These are phyloP conservation scores for Rhinolophus ferrumequinum DNA, from an alignment of 2,113 vertebrate species.

Conservation along the genomic window DNA sequence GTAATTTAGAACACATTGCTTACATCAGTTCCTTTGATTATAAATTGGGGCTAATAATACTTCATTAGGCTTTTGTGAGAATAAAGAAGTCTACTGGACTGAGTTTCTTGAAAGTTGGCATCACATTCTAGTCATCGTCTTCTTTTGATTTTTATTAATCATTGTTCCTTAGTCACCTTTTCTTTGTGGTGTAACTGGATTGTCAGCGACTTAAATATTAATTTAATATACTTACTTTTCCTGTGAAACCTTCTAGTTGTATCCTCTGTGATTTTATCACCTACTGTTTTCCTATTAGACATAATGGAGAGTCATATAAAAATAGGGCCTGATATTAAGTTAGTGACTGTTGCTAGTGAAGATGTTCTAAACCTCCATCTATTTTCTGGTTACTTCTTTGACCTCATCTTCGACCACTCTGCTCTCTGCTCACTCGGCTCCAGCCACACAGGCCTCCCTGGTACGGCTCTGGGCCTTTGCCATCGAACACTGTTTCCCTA, in stretches of 20 bases:
- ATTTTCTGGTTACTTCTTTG: neutral
- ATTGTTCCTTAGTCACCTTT: neutral
- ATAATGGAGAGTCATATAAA: neutral
- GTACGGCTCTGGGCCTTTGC: neutral
- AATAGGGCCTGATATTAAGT: neutral
- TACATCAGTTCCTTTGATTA: neutral
- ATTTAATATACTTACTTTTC: conserved; percentile 1
- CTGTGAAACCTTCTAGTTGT: neutral
- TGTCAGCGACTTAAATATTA: neutral
- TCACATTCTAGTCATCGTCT: neutral
- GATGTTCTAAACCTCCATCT: neutral
- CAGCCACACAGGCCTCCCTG: neutral
- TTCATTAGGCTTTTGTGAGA: neutral
- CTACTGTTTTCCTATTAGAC: neutral
- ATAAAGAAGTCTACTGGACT: neutral
- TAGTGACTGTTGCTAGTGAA: neutral
- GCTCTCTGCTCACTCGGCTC: neutral
- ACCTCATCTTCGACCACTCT: neutral
- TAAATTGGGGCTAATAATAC: neutral
- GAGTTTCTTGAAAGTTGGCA: neutral
- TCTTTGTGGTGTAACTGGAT: neutral
- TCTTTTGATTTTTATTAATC: neutral
- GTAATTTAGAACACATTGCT: neutral
- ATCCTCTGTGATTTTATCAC: conserved; percentile 16
- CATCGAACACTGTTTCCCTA: neutral